phyloP scores from a whole-genome alignment of 2,797 vertebrate species.

The Graptemys geographica region DNA sequence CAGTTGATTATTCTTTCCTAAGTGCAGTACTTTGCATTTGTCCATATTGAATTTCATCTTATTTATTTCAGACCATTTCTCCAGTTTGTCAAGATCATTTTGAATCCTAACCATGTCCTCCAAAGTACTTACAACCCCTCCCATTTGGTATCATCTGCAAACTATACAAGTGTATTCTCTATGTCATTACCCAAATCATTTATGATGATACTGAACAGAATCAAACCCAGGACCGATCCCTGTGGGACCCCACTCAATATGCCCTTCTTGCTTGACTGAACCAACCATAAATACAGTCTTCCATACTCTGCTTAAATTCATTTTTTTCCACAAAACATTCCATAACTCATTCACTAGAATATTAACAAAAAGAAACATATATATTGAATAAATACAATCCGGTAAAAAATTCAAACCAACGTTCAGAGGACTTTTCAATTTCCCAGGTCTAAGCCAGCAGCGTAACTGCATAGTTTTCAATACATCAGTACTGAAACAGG shows the following conservation, averaged over 20 bases:
- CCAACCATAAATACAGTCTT: slow-evolving; percentile 7
- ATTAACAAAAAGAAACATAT: slow-evolving; percentile 65
- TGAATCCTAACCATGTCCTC: neutral
- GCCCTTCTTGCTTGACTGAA: too few relatives aligned
- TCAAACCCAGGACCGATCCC: too few relatives aligned
- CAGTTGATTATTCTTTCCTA: neutral
- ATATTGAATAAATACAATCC: slow-evolving; percentile 64
- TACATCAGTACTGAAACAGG: slow-evolving; percentile 18
- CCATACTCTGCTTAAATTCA: slow-evolving; percentile 62
- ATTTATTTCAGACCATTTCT: neutral
- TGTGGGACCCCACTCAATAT: too few relatives aligned
- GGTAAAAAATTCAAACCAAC: slow-evolving; percentile 69
- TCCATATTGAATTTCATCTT: neutral
- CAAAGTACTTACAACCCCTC: neutral
- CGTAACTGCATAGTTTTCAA: slow-evolving; percentile 27
- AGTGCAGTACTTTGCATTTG: neutral
- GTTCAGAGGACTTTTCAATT: slow-evolving; percentile 61
- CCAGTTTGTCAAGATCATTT: neutral
- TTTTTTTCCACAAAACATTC: slow-evolving; percentile 34
- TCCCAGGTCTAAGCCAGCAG: slow-evolving; percentile 21
- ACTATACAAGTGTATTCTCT: too few relatives aligned
- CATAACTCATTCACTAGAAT: slow-evolving; percentile 45
- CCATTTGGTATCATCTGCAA: neutral
- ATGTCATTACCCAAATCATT: too few relatives aligned
- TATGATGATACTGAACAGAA: too few relatives aligned